Evolutionary conservation across 2,797 vertebrate species (phyloP).

Genomic region (Notoglanidium macrostoma): DNA sequence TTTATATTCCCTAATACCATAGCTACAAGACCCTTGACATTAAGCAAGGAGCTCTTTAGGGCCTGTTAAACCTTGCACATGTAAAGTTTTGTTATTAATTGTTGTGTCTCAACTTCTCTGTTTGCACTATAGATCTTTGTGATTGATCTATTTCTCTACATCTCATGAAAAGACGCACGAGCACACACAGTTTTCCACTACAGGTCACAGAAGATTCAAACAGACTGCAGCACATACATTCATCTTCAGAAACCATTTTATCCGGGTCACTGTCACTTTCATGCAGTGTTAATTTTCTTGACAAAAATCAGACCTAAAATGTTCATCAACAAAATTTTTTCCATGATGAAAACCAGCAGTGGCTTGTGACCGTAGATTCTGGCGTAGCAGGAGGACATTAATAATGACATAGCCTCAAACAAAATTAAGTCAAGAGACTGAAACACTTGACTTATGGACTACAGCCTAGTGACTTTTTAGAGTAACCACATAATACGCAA

Average conservation of each 20-base stretch:
- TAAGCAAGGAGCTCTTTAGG: background rate
- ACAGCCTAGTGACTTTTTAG: background rate
- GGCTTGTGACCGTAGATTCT: background rate
- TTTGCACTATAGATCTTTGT: background rate
- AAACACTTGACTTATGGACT: background rate
- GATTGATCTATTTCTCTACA: background rate
- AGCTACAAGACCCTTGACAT: background rate
- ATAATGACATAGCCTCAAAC: background rate
- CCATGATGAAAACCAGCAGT: background rate
- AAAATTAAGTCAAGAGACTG: background rate
- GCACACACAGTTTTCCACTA: background rate
- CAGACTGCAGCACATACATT: background rate
- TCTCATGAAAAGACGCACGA: background rate
- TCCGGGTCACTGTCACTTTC: background rate
- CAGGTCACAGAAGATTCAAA: background rate
- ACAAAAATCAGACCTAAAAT: background rate
- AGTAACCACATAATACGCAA: background rate
- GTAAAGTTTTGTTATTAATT: background rate
- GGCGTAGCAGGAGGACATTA: background rate
- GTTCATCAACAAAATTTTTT: background rate
- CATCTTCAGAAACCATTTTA: background rate
- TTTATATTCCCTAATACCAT: background rate
- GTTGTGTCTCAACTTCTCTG: background rate
- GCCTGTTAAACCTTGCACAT: background rate
- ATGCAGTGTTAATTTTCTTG: background rate